Conservation (phyloP, 2,888 invertebrate genomes). For the Mimas tiliae region DNA sequence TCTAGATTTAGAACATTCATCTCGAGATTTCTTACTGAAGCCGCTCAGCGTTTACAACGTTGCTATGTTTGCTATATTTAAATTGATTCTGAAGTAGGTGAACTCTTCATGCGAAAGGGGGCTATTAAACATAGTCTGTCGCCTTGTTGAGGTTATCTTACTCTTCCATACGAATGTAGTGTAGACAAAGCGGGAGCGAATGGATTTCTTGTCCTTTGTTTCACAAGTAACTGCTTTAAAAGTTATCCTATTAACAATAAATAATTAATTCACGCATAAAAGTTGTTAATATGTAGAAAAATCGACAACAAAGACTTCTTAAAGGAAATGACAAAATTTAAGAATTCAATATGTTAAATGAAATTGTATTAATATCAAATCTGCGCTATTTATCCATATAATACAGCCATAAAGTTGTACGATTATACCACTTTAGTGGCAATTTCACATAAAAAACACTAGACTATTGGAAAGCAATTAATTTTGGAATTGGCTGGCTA, state of each 20-base stretch:
- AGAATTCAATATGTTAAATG: not conserved
- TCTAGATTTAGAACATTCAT: conserved; percentile 56
- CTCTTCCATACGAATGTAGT: conserved; percentile 33
- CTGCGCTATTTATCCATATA: not conserved
- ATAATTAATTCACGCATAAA: no score
- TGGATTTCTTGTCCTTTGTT: not conserved
- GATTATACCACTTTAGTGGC: conserved; percentile 45
- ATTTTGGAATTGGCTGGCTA: conserved; percentile 66
- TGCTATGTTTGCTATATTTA: conserved; percentile 21
- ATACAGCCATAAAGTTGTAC: conserved; percentile 32
- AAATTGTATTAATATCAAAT: no score
- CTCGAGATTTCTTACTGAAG: conserved; percentile 53
- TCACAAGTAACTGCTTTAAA: no score
- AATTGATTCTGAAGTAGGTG: conserved; percentile 27
- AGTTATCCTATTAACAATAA: no score
- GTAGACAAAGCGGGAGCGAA: conserved; percentile 28
- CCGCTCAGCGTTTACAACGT: conserved; percentile 31
- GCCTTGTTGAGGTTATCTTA: conserved; percentile 30
- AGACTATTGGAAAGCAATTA: conserved; percentile 75
- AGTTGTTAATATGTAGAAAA: no score
- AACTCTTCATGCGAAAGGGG: conserved; percentile 17
- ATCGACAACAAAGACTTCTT: no score
- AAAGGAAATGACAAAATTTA: not conserved
- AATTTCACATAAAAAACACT: conserved; percentile 51
- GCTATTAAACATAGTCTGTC: conserved; percentile 13